Base-by-base conservation (phyloP, 2,888 invertebrate species). In the Pedicia rivosa region DNA sequence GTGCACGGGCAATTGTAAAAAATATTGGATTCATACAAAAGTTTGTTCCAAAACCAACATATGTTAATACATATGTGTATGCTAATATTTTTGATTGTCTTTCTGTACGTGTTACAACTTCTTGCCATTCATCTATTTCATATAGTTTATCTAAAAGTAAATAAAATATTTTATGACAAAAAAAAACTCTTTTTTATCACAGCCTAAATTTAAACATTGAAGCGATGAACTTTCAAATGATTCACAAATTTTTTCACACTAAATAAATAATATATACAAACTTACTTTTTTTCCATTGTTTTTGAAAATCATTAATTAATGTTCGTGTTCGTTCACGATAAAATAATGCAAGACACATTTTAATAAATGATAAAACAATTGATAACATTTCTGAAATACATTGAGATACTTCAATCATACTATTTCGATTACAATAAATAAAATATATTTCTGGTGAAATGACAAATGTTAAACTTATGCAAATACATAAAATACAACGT, bases 31-130 rank as follows among this genome's bases (percentile, higher is more conserved):
- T 35, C 14, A 35, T n/a, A 35, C 15, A 35, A 16, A 35, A 35
- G 26, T 35, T 35, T 3, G 26, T 35, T 2, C 35, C 35, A 35
- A 35, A 35, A 16, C 35, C 25, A 13, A 35, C 35, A 26, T 35
- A 35, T n/a, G 20, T 35, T 9, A 15, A n/a, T 8, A 26, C 26
- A 25, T 35, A 35, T 8, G 8, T 3, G 13, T 26, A 35, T 7
- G 35, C 5, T 8, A 35, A 8, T 12, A 26, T 16, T 25, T 25
- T 35, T 5, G 35, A 35, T 17, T 35, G 35, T 8, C 26, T 35
- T 7, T 35, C 35, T 6, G 35, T 35, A 17, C 25, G 26, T 25
- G 25, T n/a, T 3, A 16, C 15, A 17, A 17, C 10, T n/a, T 3
- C 8, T n/a, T 20, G 10, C 35, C 35, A 35, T 7, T 35, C 35